A percentile compares a stretch with the other conserved stretches of the same genome.
These are phyloP conservation scores for Sebastiscus albofasciatus DNA, from an alignment of 2,797 vertebrate genomes.

Conservation along the genomic window DNA sequence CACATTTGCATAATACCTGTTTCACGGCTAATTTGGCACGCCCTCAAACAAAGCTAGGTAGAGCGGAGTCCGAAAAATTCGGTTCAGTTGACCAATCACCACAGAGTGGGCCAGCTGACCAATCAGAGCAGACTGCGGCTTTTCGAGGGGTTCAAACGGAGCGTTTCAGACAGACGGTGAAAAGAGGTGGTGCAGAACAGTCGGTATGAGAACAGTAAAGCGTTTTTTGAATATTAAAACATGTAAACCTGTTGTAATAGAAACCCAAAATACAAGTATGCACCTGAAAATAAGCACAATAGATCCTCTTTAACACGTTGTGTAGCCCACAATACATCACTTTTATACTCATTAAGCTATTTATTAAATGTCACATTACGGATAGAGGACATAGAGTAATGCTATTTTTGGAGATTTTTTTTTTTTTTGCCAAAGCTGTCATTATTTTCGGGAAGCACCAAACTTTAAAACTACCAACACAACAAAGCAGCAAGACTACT, in stretches of 20 bases:
- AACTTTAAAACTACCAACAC: slow-evolving; percentile 6
- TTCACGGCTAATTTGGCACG: background rate
- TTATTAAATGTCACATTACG: slow-evolving; percentile 3
- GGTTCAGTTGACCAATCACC: too few species aligned
- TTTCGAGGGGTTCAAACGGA: too few species aligned
- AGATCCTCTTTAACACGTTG: background rate
- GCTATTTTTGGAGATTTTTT: slow-evolving; percentile 3
- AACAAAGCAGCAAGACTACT: slow-evolving; percentile 16
- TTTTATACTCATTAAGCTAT: background rate
- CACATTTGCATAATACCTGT: background rate
- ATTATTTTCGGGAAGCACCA: background rate
- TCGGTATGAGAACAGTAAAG: too few species aligned
- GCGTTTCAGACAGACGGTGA: too few species aligned
- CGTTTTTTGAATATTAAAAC: too few species aligned
- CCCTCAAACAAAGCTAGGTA: background rate
- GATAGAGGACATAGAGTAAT: background rate
- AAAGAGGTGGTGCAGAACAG: too few species aligned
- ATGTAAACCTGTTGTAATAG: too few species aligned
- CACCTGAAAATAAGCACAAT: too few species aligned
- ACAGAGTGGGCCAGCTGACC: too few species aligned
- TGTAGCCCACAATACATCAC: background rate
- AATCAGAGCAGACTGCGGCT: too few species aligned
- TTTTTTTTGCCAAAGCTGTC: background rate
- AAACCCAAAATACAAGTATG: too few species aligned
- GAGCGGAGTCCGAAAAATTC: background rate